Evolutionary conservation across 2,888 invertebrate species (phyloP), one percentile per base, ranked within the genome.

Genomic region (Euzophera pinguis): DNA sequence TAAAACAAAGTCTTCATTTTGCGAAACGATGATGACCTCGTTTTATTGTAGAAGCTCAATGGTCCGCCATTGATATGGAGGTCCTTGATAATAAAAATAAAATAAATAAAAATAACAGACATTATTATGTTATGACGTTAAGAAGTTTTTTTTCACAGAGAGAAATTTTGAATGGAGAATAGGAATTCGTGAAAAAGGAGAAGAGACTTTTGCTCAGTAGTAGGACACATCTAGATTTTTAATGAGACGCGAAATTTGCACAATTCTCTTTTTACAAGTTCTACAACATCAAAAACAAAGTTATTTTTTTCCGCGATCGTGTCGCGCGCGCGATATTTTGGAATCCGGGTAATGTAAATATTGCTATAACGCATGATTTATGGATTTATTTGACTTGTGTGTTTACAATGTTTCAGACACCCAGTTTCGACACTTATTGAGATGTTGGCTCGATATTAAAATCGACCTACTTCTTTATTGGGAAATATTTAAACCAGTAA

Each of bases 311-410:
- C 37, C 3, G 13, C 13, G 64, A 67, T 62, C 64, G 55, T 67
- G 70, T 75, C 71, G 64, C 57, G 63, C 57, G 39, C 16, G 32
- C 8, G 71, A 69, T 78, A 78, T 78, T 82, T 81, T 77, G 60
- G 73, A 66, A 73, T 76, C 65, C 59, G 59, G 65, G 58, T 75
- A 78, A 73, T 58, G 73, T 76, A 82, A 83, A 85, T 82, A 80
- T 84, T 80, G 69, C 69, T 75, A 62, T 68, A 72, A 69, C 68
- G 58, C 58, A 65, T 79, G 80, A 81, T 84, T 83, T 78, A 84
- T 81, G 72, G 67, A 74, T 77, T 55, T 78, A 76, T 79, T 78
- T 73, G 67, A 75, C 71, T 73, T 72, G 68, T 64, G 65, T 74
- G 76, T 78, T 78, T 75, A 70, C 65, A 53, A 55, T 59, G 59